These are phyloP conservation scores for Drosophila prolongata DNA, from an alignment of 2,888 invertebrate species.

Conservation along the genomic window DNA sequence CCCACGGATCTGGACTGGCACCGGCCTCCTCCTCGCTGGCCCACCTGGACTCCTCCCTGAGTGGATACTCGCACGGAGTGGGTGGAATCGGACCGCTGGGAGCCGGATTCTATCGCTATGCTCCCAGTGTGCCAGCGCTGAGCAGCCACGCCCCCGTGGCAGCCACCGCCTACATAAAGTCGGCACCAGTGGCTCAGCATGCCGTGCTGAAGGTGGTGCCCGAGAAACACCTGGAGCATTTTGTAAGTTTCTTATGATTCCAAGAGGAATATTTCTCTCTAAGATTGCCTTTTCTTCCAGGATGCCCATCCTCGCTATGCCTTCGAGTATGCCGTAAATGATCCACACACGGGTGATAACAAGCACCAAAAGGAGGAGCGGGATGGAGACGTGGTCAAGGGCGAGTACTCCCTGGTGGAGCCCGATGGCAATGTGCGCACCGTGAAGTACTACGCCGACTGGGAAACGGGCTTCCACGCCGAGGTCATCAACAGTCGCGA, in stretches of 20 bases:
- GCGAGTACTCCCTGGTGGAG: constrained; percentile 89
- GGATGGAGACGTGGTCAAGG: constrained; percentile 90
- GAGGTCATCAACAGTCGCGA: constrained; percentile 89
- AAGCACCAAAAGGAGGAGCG: constrained; percentile 90
- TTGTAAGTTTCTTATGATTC: constrained; percentile 84
- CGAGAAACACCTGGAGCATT: constrained; percentile 87
- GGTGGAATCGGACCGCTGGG: constrained; percentile 77
- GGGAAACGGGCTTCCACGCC: constrained; percentile 92
- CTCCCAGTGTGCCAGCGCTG: constrained; percentile 81
- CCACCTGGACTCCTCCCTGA: constrained; percentile 58
- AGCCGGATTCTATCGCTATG: constrained; percentile 81
- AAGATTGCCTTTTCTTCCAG: constrained; percentile 78
- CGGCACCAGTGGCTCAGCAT: constrained; percentile 82
- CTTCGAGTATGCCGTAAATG: constrained; percentile 90
- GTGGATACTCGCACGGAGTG: constrained; percentile 70
- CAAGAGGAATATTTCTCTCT: not conserved
- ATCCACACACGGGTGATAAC: constrained; percentile 90
- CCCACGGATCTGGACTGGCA: constrained; percentile 58
- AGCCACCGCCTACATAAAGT: constrained; percentile 81
- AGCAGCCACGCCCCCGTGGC: constrained; percentile 83
- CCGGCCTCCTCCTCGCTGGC: constrained; percentile 6
- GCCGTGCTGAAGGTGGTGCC: constrained; percentile 86
- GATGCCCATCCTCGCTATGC: constrained; percentile 89
- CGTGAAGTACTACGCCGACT: constrained; percentile 91
- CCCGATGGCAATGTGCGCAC: constrained; percentile 91